Evolutionary conservation across 2,888 invertebrate species (phyloP).

Genomic region (Chamaedrilus cognettii): DNA sequence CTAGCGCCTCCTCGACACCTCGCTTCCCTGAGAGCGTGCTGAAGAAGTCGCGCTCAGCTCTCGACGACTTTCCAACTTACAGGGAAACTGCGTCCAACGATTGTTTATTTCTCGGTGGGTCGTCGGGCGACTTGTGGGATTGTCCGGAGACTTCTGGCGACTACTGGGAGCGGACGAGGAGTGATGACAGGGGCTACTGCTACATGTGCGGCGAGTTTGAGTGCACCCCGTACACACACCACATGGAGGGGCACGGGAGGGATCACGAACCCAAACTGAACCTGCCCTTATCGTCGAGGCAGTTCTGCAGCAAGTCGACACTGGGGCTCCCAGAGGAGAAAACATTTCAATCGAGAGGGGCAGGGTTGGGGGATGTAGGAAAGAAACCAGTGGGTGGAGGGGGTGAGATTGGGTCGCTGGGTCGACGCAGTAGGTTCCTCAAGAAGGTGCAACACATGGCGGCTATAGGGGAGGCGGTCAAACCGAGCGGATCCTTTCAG

Average conservation of each 20-base stretch:
- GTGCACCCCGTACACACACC: neutral
- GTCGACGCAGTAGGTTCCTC: neutral
- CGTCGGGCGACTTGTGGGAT: neutral
- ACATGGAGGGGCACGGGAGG: neutral
- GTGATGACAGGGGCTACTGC: neutral
- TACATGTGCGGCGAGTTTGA: conserved; percentile 9
- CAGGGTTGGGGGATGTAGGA: too few relatives aligned
- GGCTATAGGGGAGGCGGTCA: neutral
- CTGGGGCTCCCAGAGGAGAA: too few relatives aligned
- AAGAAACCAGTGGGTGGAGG: neutral
- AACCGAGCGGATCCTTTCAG: conserved; percentile 6
- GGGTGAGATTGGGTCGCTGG: neutral
- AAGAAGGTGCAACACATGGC: neutral
- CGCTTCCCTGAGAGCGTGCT: too few relatives aligned
- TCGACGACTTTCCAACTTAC: too few relatives aligned
- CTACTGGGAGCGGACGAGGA: neutral
- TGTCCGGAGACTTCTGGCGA: neutral
- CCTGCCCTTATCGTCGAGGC: too few relatives aligned
- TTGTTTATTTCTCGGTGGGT: too few relatives aligned
- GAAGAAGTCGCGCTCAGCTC: too few relatives aligned
- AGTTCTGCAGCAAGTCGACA: too few relatives aligned
- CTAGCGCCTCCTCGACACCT: too few relatives aligned
- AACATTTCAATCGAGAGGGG: neutral
- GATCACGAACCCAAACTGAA: neutral
- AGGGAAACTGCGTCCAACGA: neutral